Evolutionary conservation across 1,140 invertebrate genomes (phyloP), one percentile per base, ranked within the genome.

Genomic region (Fragariocoptes setiger): DNA sequence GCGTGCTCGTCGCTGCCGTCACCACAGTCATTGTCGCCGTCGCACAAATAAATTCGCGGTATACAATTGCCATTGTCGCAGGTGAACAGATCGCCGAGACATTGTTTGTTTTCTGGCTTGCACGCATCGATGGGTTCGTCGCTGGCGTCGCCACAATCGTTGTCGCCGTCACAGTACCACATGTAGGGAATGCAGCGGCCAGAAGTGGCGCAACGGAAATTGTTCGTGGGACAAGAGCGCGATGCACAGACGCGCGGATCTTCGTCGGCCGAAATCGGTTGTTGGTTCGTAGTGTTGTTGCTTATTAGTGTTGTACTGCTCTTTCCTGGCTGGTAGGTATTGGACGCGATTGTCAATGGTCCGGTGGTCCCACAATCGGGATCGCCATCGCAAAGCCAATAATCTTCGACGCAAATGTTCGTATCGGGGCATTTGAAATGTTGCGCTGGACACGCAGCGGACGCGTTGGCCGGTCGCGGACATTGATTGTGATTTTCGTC

Each of bases 11-110:
- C 82, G 19, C 75, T 80, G 52, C 73, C 73, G 53, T 92, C 86
- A 46, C 77, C 57, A 55, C 88, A 95, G 58, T 95, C 83, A 42
- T 83, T 78, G 53, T 85, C 77, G 1, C 79, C 80, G 55, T 95
- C 86, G 53, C 90, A 95, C n/a, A 88, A 80, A 56, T 94, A 95
- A 44, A 80, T 85, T 44, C 77, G 63, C 0, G 79, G 80, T 46
- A 95, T 85, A 54, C 88, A 97, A 51, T 86, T 88, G 4, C 83
- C 85, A 58, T 92, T 92, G 50, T 80, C 76, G 52, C 88, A 95
- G 0, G 82, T 86, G 52, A 90, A 92, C 0, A 86, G 59, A 56
- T 88, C 82, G 0, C 82, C 77, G 48, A 83, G 86, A 53, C 86
- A 94, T 1, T 80, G 88, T 25, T 80, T 65, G n/a, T 78, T 79